Evolutionary conservation across 92 coral and sea anemone genomes (phyloP).

Genomic region (Porites divaricata): DNA sequence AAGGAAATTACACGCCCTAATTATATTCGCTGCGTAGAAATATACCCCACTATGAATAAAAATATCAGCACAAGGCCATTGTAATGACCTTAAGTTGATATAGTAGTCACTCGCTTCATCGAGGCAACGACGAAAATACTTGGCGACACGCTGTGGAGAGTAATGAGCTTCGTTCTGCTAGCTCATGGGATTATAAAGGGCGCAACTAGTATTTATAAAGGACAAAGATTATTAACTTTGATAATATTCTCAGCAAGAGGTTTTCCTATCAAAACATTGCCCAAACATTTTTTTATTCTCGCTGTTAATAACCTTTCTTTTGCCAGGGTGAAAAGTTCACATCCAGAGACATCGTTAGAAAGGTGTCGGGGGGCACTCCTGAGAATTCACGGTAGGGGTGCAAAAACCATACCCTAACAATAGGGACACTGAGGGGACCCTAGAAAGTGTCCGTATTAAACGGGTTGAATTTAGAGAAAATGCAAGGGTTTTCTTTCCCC

Average conservation of each 20-base stretch:
- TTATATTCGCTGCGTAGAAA: background rate
- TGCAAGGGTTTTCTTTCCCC: too few relatives aligned
- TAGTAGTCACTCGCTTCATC: slow-evolving; percentile 1
- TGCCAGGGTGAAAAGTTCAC: background rate
- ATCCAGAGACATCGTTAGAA: background rate
- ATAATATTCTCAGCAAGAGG: slow-evolving; percentile 2
- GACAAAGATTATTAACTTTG: slow-evolving; percentile 25
- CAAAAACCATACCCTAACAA: too few relatives aligned
- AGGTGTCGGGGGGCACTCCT: too few relatives aligned
- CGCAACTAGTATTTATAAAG: slow-evolving; percentile 12
- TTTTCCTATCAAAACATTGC: background rate
- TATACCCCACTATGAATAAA: background rate
- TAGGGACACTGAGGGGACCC: too few relatives aligned
- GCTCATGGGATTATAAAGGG: background rate
- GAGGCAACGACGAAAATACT: slow-evolving; percentile 15
- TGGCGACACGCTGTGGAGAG: slow-evolving; percentile 35
- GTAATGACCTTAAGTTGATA: slow-evolving; percentile 7
- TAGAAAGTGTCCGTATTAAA: too few relatives aligned
- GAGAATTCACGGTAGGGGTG: too few relatives aligned
- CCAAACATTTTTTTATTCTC: background rate
- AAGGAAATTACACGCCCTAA: slow-evolving; percentile 8
- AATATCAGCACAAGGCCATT: slow-evolving; percentile 28
- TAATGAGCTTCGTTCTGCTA: slow-evolving; percentile 14
- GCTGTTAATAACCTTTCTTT: background rate
- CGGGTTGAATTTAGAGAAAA: too few relatives aligned